A percentile compares a stretch with the other conserved stretches of the same genome.
phyloP scores from a whole-genome alignment of 1,140 invertebrate species.

The Belonocnema kinseyi region DNA sequence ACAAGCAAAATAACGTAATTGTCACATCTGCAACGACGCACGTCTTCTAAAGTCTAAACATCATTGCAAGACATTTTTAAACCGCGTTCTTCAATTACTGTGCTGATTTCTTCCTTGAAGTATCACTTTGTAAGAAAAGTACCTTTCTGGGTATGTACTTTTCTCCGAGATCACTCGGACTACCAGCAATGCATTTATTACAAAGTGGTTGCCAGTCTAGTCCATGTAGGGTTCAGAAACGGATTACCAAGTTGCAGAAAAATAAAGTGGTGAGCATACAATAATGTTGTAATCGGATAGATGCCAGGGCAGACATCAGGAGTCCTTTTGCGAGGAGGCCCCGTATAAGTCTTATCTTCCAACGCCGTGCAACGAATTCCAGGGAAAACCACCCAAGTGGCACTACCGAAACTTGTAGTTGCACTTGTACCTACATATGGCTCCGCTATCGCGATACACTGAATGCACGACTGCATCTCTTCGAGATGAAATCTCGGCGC shows the following conservation, averaged over 20 bases:
- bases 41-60: not conserved
- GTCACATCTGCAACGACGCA: not conserved
- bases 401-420: constrained; percentile 54
- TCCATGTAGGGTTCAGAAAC: constrained; percentile 2
- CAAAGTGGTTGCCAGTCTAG: not conserved
- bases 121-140: constrained; percentile 20
- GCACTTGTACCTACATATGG: constrained; percentile 51
- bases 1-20: not conserved
- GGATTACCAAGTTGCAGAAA: not conserved
- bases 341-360: constrained; percentile 22
- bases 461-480: constrained; percentile 39
- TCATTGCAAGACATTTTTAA: not conserved
- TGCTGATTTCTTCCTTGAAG: constrained; percentile 27
- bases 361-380: constrained; percentile 31
- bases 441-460: constrained; percentile 55
- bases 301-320: not conserved
- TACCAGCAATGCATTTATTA: constrained; percentile 17
- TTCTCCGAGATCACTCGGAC: constrained; percentile 7
- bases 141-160: constrained; percentile 1
- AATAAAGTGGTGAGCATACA: not conserved
- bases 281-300: not conserved
- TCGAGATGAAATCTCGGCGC: constrained; percentile 51
- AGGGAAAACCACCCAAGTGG: constrained; percentile 51
- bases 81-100: constrained; percentile 11
- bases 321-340: constrained; percentile 7